These are phyloP conservation scores for Lypha dubia DNA, from an alignment of 2,888 invertebrate species.

Conservation along the genomic window DNA sequence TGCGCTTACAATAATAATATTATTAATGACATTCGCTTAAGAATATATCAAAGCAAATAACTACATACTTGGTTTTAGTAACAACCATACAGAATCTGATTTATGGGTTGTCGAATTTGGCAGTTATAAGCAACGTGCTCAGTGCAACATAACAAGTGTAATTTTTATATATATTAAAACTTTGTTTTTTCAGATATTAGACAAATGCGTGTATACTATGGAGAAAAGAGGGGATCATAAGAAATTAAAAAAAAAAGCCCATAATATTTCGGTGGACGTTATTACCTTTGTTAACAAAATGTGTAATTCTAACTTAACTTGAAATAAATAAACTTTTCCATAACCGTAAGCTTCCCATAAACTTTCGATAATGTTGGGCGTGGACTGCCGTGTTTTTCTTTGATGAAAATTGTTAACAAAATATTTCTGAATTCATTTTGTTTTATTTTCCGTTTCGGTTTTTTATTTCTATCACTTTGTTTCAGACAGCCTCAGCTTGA, in stretches of 20 bases:
- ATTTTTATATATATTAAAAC: not conserved
- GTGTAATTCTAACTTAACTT: not conserved
- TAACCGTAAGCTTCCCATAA: not conserved
- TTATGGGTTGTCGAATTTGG: not conserved
- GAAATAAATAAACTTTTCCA: not conserved
- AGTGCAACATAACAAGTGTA: not conserved
- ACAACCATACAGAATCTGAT: not conserved
- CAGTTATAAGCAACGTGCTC: not conserved
- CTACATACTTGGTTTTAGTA: slow-evolving; percentile 10
- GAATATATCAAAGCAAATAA: not conserved
- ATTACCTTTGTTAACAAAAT: not conserved
- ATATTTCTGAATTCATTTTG: not conserved
- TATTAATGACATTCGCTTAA: not conserved
- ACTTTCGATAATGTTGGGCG: not conserved
- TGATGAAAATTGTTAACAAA: not conserved
- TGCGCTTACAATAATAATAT: no score
- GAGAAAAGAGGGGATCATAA: not conserved
- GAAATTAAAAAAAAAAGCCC: not conserved
- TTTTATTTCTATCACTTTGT: no score
- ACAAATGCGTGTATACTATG: not conserved
- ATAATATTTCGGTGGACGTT: not conserved
- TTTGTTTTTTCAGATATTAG: not conserved
- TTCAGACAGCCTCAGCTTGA: no score
- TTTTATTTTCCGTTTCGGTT: not conserved
- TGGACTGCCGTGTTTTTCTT: not conserved